Conservation (phyloP, 2,797 vertebrate genomes). For the Alosa sapidissima region DNA sequence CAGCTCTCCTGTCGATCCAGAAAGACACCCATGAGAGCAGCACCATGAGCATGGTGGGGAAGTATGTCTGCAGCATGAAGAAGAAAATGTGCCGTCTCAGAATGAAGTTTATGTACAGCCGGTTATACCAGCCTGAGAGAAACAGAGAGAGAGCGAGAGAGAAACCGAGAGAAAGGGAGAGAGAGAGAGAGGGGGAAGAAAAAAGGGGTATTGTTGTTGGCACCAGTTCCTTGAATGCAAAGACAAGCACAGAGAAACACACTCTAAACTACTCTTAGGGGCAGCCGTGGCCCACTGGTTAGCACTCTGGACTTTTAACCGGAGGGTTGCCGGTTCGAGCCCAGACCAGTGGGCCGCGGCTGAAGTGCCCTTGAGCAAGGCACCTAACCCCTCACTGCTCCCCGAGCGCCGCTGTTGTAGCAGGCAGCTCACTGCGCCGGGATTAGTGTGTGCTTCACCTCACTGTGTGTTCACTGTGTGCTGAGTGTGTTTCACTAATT, state of each 20-base stretch:
- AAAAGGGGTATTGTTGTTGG: background rate
- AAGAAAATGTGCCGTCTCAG: constrained; percentile 92
- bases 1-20: constrained; percentile 89
- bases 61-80: constrained; percentile 92
- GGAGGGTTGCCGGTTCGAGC: too few species aligned
- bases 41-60: constrained; percentile 92
- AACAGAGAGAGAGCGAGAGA: background rate
- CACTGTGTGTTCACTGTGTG: too few species aligned
- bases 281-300: too few species aligned
- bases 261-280: too few species aligned
- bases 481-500: too few species aligned
- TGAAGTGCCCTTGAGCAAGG: too few species aligned
- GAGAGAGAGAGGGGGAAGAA: constrained; percentile 24
- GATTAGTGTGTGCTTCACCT: too few species aligned
- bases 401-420: too few species aligned
- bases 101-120: constrained; percentile 91
- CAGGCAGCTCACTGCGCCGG: too few species aligned
- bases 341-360: too few species aligned
- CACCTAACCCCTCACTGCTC: too few species aligned
- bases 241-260: constrained; percentile 31
- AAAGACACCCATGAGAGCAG: constrained; percentile 93
- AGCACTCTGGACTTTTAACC: too few species aligned
- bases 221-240: background rate
- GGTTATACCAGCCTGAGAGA: constrained; percentile 87
- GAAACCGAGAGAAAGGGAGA: background rate